A percentile compares a stretch with the other conserved stretches of the same genome.
These are phyloP conservation scores for Trissolcus japonicus DNA, from an alignment of 2,888 invertebrate species.

Conservation along the genomic window DNA sequence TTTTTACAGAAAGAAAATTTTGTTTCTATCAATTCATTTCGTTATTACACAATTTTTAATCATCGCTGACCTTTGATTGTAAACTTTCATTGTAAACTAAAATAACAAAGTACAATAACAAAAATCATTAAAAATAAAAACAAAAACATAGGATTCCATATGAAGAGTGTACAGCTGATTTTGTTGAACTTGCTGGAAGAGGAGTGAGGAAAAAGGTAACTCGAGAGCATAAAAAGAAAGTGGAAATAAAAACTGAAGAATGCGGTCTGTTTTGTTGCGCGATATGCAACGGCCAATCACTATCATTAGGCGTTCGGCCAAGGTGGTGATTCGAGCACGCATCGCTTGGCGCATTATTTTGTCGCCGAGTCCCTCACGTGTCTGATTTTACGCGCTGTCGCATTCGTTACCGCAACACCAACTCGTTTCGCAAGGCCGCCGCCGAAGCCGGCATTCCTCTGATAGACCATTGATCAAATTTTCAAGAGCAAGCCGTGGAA, in stretches of 20 bases:
- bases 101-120: not conserved
- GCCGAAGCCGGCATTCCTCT: slow-evolving; percentile 3
- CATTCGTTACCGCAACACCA: slow-evolving; percentile 52
- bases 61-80: too few relatives aligned
- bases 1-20: too few relatives aligned
- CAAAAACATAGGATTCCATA: not conserved
- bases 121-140: not conserved
- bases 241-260: not conserved
- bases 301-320: slow-evolving; percentile 69
- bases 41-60: too few relatives aligned
- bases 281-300: slow-evolving; percentile 63
- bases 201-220: too few relatives aligned
- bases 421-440: slow-evolving; percentile 42
- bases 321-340: slow-evolving; percentile 63
- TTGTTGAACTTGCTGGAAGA: not conserved
- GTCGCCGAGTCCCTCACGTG: slow-evolving; percentile 47
- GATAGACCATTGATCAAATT: slow-evolving; percentile 30
- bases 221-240: too few relatives aligned
- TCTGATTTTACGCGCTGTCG: slow-evolving; percentile 65
- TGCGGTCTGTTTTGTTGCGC: slow-evolving; percentile 57
- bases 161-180: not conserved
- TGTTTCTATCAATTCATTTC: too few relatives aligned
- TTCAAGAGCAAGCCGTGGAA: slow-evolving; percentile 19
- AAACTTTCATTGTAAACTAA: not conserved
- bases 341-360: slow-evolving; percentile 62